Conservation (phyloP, 2,113 vertebrate species). For the Abramis brama region DNA sequence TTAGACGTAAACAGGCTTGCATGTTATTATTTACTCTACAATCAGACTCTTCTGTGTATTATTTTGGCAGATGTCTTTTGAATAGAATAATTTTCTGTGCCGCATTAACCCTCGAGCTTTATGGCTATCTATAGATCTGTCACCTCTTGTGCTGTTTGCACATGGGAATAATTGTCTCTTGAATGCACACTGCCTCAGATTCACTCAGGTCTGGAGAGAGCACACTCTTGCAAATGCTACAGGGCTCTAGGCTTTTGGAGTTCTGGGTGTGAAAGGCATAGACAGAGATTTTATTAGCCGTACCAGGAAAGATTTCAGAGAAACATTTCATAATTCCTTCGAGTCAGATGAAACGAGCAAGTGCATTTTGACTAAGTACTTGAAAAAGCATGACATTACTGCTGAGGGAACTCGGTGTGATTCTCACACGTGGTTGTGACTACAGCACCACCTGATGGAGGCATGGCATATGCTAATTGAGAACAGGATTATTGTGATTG, state of each 20-base stretch:
- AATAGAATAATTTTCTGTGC: background rate
- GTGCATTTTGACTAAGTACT: background rate
- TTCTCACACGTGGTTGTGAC: background rate
- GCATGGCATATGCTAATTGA: background rate
- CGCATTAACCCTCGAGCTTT: background rate
- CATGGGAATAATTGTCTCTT: constrained; percentile 42
- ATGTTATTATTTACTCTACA: background rate
- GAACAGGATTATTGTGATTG: background rate
- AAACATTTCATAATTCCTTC: background rate
- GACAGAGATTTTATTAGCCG: background rate
- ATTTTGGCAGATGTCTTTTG: background rate
- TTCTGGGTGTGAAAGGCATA: background rate
- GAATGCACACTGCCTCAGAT: background rate
- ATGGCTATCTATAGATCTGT: constrained; percentile 35
- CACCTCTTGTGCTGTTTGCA: constrained; percentile 14
- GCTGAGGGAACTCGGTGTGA: background rate
- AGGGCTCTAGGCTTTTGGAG: constrained; percentile 16
- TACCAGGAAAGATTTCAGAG: constrained; percentile 2
- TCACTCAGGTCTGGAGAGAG: constrained; percentile 17
- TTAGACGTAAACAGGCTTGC: background rate
- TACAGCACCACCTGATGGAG: constrained; percentile 38
- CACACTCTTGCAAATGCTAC: background rate
- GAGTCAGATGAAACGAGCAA: background rate
- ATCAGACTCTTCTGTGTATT: background rate
- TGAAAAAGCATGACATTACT: constrained; percentile 10